Evolutionary conservation across 1,140 invertebrate species (phyloP).

Genomic region (Listronotus bonariensis): DNA sequence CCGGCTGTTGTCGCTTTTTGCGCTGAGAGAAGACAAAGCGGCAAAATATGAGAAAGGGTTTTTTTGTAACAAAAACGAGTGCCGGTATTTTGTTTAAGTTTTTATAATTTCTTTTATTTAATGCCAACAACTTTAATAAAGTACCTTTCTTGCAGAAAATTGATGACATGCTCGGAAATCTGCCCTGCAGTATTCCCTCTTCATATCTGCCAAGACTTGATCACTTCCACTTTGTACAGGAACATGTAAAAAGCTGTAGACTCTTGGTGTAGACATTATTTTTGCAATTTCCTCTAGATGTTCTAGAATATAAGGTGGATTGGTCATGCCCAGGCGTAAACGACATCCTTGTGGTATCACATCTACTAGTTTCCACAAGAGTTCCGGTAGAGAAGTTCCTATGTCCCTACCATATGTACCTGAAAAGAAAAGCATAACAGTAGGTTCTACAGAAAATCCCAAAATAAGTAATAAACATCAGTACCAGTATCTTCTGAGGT

Average conservation of each 20-base stretch:
- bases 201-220: constrained; percentile 93
- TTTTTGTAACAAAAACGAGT: too few species aligned
- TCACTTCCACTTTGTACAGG: constrained; percentile 97
- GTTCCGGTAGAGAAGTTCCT: constrained; percentile 81
- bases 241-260: constrained; percentile 95
- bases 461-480: not conserved
- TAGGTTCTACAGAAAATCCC: not conserved
- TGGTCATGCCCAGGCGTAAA: constrained; percentile 93
- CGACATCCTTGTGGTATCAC: constrained; percentile 90
- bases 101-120: too few species aligned
- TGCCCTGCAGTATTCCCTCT: constrained; percentile 85
- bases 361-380: constrained; percentile 85
- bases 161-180: constrained; percentile 91
- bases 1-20: too few species aligned
- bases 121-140: too few species aligned
- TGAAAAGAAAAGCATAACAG: constrained; percentile 35
- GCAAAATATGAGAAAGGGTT: too few species aligned
- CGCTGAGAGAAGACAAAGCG: too few species aligned
- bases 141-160: constrained; percentile 78
- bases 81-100: too few species aligned
- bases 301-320: constrained; percentile 97
- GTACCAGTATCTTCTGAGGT: constrained; percentile 94
- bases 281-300: constrained; percentile 90
- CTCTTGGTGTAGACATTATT: constrained; percentile 85
- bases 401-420: constrained; percentile 96